These are phyloP conservation scores for Heliornis fulica DNA, from an alignment of 2,113 vertebrate genomes.

Conservation along the genomic window DNA sequence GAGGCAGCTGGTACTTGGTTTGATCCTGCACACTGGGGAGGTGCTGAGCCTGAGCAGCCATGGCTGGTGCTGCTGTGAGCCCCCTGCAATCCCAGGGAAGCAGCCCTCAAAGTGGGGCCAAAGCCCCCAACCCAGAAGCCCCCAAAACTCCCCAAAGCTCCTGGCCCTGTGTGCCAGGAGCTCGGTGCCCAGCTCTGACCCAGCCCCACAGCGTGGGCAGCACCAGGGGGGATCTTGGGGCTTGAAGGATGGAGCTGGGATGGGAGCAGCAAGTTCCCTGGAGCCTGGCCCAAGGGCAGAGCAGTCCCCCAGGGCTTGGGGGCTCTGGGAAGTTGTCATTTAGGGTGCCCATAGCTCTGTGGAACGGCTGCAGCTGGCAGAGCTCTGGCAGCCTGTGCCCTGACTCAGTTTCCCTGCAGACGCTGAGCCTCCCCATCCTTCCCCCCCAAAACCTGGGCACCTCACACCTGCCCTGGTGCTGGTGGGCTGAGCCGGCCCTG, in stretches of 20 bases:
- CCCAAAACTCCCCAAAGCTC: too few species aligned
- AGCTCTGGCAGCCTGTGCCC: background rate
- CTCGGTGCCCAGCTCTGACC: background rate
- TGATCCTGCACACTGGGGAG: conserved; percentile 1
- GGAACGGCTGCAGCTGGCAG: background rate
- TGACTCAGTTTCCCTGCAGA: background rate
- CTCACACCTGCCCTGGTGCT: background rate
- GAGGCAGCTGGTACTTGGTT: conserved; percentile 39
- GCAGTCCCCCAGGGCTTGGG: background rate
- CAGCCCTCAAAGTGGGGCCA: background rate
- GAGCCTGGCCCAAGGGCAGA: background rate
- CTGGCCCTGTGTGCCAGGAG: background rate
- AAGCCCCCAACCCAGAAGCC: too few species aligned
- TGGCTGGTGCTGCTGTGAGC: fast-evolving
- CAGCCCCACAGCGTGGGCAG: fast-evolving
- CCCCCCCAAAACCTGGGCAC: background rate
- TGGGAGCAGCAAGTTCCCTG: background rate
- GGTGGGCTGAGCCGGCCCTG: background rate
- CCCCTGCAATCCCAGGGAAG: background rate
- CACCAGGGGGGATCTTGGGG: background rate
- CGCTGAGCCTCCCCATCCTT: background rate
- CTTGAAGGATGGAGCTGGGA: background rate
- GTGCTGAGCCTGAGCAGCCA: conserved; percentile 24
- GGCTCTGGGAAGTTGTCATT: background rate
- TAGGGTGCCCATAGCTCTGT: background rate